A percentile compares a stretch with the other conserved stretches of the same genome.
phyloP scores from a whole-genome alignment of 2,113 vertebrate species.

The Sminthopsis crassicaudata region DNA sequence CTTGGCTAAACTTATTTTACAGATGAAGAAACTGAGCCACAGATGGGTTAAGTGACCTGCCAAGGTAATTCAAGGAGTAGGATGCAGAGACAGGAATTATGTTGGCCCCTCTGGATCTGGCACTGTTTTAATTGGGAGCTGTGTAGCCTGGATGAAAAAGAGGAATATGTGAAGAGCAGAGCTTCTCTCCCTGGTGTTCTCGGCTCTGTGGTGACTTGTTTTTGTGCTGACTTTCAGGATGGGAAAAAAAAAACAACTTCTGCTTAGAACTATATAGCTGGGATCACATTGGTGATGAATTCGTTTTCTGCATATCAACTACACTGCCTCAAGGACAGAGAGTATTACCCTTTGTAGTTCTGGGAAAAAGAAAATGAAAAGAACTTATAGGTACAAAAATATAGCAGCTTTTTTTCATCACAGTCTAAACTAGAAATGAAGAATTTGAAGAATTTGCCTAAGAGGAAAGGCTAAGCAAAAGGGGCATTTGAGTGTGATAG shows the following conservation, averaged over 20 bases:
- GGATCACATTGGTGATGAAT: background rate
- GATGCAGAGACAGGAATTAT: background rate
- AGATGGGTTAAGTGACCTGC: background rate
- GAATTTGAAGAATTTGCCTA: background rate
- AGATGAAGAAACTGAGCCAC: background rate
- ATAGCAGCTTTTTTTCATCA: background rate
- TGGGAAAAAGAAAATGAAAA: background rate
- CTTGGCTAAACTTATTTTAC: background rate
- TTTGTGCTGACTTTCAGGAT: background rate
- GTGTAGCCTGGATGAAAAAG: background rate
- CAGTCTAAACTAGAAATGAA: background rate
- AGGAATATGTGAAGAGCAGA: background rate
- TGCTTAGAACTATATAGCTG: background rate
- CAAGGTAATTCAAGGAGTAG: background rate
- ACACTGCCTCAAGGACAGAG: background rate
- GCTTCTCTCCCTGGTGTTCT: background rate
- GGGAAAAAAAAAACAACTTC: background rate
- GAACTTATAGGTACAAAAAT: background rate
- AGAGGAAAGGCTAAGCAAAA: background rate
- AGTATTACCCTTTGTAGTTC: background rate
- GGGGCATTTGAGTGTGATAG: background rate
- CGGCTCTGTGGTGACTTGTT: background rate
- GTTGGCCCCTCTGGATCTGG: background rate
- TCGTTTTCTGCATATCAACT: background rate
- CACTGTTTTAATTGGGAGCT: background rate